Evolutionary conservation across 1,140 invertebrate genomes (phyloP), one percentile per base, ranked within the genome.

Genomic region (Limonius californicus): DNA sequence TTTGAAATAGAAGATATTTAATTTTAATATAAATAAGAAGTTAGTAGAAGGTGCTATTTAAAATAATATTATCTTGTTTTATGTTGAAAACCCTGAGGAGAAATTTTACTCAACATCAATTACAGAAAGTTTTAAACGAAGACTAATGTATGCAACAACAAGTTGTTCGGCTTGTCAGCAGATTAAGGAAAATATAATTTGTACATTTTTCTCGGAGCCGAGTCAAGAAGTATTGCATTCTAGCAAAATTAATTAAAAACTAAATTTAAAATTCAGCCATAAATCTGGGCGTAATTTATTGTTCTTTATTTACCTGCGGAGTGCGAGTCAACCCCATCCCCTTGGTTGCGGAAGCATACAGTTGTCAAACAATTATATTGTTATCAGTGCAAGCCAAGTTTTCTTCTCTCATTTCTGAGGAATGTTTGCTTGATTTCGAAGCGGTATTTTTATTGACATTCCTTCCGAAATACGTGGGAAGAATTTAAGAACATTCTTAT

Each of bases 231-330:
- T 56, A 57, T 57, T 57, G 54, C 57, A 59, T 50, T 54, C 42
- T 47, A 63, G 56, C 18, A 50, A 50, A 65, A 66, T 66, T 66
- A 66, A 66, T 66, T 66, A 66, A 66, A 66, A 66, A 66, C 61
- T 63, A 54, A 66, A 62, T 66, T 66, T 66, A 63, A 66, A 66
- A 63, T 66, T 63, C 60, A 63, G 30, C 59, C 61, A 66, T 66
- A 66, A 66, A 66, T 66, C 61, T 66, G 39, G 32, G 39, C 14
- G 61, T 66, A 66, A 66, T 66, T 66, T 66, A 66, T 66, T 63
- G 61, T 58, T 57, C 57, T 60, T 60, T 62, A 66, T 66, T 66
- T 66, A 66, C 64, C 64, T 66, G 61, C 35, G 54, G 50, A 55
- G 32, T 65, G 55, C 55, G 54, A 14, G 18, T 39, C 3, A 14